Evolutionary conservation across 2,113 vertebrate species (phyloP).

Genomic region (Notarius lentiginosus): DNA sequence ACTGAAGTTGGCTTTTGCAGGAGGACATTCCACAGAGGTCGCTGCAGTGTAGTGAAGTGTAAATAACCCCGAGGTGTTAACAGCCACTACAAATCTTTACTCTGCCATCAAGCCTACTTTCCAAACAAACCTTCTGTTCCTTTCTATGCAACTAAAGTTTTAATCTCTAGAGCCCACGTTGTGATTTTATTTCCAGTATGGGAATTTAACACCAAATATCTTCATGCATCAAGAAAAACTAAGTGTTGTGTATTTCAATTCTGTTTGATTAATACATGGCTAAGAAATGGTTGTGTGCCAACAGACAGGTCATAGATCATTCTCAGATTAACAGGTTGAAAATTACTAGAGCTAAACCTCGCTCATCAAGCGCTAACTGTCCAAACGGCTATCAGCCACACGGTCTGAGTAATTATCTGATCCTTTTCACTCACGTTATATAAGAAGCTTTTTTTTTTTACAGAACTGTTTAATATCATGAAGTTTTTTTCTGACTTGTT

Average conservation of each 20-base stretch:
- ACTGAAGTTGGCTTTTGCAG: background rate
- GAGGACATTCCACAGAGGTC: slow-evolving; percentile 20
- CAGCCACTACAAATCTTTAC: background rate
- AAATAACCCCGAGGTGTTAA: slow-evolving; percentile 13
- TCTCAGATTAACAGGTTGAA: background rate
- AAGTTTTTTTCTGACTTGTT: background rate
- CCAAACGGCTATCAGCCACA: background rate
- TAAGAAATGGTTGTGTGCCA: background rate
- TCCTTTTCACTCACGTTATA: background rate
- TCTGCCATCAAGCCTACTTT: background rate
- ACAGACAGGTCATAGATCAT: background rate
- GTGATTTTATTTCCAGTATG: background rate
- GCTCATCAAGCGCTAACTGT: background rate
- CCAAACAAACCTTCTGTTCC: background rate
- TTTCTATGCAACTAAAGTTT: background rate
- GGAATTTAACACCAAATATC: background rate
- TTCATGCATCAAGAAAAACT: background rate
- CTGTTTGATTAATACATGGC: background rate
- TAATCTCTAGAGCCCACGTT: too few relatives aligned
- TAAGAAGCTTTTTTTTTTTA: background rate
- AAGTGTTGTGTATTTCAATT: background rate
- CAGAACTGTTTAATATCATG: background rate
- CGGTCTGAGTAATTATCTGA: background rate
- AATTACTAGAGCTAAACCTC: background rate
- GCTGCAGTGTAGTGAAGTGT: background rate